Evolutionary conservation across 2,113 vertebrate genomes (phyloP).

Genomic region (Benitochromis conjunctus): DNA sequence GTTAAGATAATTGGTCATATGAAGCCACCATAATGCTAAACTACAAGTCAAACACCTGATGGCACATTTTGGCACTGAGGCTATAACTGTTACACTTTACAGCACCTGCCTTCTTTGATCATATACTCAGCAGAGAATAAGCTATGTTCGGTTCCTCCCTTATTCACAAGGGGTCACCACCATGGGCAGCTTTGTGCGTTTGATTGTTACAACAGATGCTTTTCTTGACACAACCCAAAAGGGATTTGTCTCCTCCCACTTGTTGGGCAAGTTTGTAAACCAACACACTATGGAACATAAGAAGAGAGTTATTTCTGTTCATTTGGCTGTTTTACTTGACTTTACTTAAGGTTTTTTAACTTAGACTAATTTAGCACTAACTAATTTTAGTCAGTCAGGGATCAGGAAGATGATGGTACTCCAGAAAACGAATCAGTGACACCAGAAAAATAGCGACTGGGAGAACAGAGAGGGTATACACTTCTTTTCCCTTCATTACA

Average conservation of each 20-base stretch:
- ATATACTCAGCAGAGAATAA: neutral
- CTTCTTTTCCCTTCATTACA: neutral
- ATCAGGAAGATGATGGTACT: neutral
- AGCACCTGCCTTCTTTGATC: neutral
- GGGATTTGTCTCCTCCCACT: neutral
- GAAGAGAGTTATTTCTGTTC: neutral
- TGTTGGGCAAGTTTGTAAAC: neutral
- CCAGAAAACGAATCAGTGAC: neutral
- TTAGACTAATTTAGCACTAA: neutral
- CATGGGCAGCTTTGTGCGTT: neutral
- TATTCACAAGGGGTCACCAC: neutral
- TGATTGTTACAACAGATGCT: neutral
- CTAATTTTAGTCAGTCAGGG: neutral
- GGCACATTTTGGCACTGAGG: neutral
- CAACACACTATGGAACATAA: neutral
- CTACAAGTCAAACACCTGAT: neutral
- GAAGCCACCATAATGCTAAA: neutral
- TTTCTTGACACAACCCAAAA: neutral
- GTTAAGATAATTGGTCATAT: neutral
- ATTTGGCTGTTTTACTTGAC: neutral
- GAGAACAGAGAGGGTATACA: neutral
- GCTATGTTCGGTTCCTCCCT: neutral
- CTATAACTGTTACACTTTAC: neutral
- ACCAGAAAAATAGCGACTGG: neutral
- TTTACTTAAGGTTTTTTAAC: neutral